phyloP scores from a whole-genome alignment of 2,888 invertebrate species.

The Melanophora roralis region DNA sequence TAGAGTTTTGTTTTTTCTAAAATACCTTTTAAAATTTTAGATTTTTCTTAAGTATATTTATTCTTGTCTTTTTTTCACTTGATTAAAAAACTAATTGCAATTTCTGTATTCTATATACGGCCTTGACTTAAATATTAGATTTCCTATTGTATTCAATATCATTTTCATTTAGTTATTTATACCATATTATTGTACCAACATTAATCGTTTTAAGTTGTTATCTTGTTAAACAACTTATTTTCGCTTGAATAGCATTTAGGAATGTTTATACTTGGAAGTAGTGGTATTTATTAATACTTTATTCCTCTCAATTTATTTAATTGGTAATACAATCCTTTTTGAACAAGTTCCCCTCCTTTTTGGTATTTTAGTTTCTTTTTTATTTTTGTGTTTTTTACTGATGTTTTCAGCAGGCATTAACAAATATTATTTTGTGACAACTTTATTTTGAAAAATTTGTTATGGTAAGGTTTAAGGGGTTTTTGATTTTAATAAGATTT shows the following conservation, averaged over 20 bases:
- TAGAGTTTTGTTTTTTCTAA: too few relatives aligned
- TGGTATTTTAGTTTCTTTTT: neutral
- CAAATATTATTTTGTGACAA: slow-evolving; percentile 44
- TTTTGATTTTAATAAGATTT: neutral
- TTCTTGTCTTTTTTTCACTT: too few relatives aligned
- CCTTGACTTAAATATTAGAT: slow-evolving; percentile 23
- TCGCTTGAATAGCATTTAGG: neutral
- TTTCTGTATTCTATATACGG: neutral
- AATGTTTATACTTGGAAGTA: neutral
- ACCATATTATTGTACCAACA: neutral
- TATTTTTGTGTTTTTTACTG: too few relatives aligned
- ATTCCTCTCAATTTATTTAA: slow-evolving; percentile 53
- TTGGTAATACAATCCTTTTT: slow-evolving; percentile 59
- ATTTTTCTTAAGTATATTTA: too few relatives aligned
- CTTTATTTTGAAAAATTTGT: slow-evolving; percentile 56
- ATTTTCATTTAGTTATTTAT: neutral
- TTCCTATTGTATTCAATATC: neutral
- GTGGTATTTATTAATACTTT: slow-evolving; percentile 20
- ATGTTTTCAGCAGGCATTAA: neutral
- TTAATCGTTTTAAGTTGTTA: slow-evolving; percentile 18
- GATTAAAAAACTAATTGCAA: neutral
- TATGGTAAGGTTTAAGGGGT: neutral
- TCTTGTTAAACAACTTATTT: neutral
- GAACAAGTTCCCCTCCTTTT: slow-evolving; percentile 31
- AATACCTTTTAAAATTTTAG: too few relatives aligned